Evolutionary conservation across 2,113 vertebrate species (phyloP).

Genomic region (Trematocara marginatum): DNA sequence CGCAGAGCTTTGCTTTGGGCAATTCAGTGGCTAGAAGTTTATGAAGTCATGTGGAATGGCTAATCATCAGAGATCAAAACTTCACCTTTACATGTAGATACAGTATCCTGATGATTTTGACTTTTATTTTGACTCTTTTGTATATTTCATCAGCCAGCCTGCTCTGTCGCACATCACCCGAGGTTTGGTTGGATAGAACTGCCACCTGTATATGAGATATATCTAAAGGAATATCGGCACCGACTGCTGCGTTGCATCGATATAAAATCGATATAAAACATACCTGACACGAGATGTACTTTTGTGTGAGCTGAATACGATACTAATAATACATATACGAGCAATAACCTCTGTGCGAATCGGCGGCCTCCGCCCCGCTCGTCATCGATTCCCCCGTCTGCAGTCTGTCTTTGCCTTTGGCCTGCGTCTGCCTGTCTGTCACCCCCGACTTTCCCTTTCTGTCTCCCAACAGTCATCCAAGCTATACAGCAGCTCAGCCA

Average conservation of each 20-base stretch:
- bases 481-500: conserved; percentile 28
- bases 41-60: neutral
- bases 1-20: neutral
- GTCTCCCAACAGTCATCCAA: conserved; percentile 32
- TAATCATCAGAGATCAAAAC: neutral
- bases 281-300: neutral
- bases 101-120: neutral
- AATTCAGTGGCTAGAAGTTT: neutral
- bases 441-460: conserved; percentile 23
- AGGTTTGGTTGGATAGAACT: neutral
- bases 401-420: neutral
- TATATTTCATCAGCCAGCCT: neutral
- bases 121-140: neutral
- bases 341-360: neutral
- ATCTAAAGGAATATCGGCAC: neutral
- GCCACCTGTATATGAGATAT: neutral
- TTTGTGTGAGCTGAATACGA: neutral
- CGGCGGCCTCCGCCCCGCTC: neutral
- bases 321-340: neutral
- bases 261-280: neutral
- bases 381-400: neutral
- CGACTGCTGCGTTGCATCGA: neutral
- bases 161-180: neutral
- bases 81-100: neutral
- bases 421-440: conserved; percentile 4